phyloP scores from a whole-genome alignment of 2,888 invertebrate species.

The Dromius quadrimaculatus region DNA sequence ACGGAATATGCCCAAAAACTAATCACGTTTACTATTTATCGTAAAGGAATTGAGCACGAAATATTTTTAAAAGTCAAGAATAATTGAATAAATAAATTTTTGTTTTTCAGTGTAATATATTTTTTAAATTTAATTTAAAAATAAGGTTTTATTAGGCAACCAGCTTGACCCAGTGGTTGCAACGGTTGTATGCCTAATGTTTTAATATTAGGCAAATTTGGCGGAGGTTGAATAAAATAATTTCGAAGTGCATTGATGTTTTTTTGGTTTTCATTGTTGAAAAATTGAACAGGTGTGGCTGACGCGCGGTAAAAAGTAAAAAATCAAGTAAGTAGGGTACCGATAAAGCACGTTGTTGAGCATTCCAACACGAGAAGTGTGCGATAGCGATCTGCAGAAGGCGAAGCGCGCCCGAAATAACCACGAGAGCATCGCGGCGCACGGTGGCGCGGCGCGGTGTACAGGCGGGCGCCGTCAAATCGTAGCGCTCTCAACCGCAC shows the following conservation, averaged over 20 bases:
- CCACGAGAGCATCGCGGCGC: slow-evolving; percentile 54
- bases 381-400: slow-evolving; percentile 9
- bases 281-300: no score
- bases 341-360: slow-evolving; percentile 8
- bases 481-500: slow-evolving; percentile 47
- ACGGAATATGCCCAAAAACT: neutral
- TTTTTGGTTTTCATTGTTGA: no score
- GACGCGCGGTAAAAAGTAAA: no score
- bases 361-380: neutral
- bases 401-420: slow-evolving; percentile 61
- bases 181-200: no score
- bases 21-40: slow-evolving; percentile 14
- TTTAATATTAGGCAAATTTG: no score
- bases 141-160: no score
- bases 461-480: slow-evolving; percentile 50
- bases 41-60: slow-evolving; percentile 14
- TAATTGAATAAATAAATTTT: no score
- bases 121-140: no score
- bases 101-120: no score
- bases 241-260: no score
- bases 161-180: no score
- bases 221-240: no score
- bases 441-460: slow-evolving; percentile 67
- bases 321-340: neutral
- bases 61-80: slow-evolving; percentile 7